Evolutionary conservation across 2,113 vertebrate species (phyloP).

Genomic region (Andinoacara biseriatus): DNA sequence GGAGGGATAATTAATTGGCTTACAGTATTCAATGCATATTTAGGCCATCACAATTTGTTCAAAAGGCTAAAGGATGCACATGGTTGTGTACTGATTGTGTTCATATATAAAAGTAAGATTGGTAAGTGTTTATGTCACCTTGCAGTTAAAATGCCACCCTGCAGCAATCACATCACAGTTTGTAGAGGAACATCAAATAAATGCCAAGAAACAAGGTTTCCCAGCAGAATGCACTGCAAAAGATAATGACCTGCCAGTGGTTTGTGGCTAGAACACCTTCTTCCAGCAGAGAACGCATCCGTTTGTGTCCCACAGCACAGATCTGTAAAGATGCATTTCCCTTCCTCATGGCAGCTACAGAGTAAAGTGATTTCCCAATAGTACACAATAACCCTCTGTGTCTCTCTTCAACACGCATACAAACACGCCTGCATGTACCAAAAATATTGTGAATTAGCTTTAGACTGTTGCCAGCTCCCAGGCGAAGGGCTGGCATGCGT

Average conservation of each 20-base stretch:
- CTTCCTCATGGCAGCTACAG: background rate
- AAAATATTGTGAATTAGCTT: slow-evolving; percentile 16
- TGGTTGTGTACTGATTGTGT: background rate
- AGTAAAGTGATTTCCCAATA: background rate
- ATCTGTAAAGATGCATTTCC: background rate
- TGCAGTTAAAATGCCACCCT: too few relatives aligned
- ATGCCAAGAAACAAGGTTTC: background rate
- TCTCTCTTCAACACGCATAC: background rate
- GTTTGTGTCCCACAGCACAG: background rate
- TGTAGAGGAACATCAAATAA: background rate
- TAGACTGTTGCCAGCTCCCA: slow-evolving; percentile 17
- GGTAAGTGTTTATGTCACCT: too few relatives aligned
- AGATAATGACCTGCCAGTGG: background rate
- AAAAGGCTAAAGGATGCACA: too few relatives aligned
- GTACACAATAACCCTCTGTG: background rate
- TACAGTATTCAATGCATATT: too few relatives aligned
- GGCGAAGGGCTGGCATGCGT: slow-evolving; percentile 40
- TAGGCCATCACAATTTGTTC: too few relatives aligned
- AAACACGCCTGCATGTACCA: background rate
- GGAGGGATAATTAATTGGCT: too few relatives aligned
- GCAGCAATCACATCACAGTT: too few relatives aligned
- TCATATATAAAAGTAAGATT: background rate
- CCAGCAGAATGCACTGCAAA: background rate
- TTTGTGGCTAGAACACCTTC: background rate
- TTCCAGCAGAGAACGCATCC: background rate